Evolutionary conservation across 2,888 invertebrate genomes (phyloP).

Genomic region (Sicus ferrugineus): DNA sequence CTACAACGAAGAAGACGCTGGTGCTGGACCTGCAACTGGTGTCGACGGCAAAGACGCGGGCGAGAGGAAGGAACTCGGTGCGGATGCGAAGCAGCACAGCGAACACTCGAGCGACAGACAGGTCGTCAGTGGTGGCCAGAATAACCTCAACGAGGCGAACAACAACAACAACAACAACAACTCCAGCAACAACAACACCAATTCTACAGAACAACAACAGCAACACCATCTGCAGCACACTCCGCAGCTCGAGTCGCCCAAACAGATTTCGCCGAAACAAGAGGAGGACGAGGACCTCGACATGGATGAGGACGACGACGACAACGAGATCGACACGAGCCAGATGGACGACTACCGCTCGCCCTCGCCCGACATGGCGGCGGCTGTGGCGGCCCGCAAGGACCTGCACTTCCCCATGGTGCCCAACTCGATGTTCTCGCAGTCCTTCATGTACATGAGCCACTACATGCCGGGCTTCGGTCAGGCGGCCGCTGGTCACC

Average conservation of each 20-base stretch:
- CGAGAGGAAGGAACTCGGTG: conserved; percentile 27
- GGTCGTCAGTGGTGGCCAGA: conserved; percentile 38
- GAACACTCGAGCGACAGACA: conserved; percentile 34
- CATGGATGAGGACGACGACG: conserved; percentile 62
- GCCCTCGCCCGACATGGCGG: conserved; percentile 57
- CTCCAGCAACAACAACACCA: conserved; percentile 45
- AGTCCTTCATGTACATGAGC: conserved; percentile 92
- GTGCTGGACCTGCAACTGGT: conserved; percentile 29
- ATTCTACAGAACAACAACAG: conserved; percentile 55
- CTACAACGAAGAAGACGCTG: conserved; percentile 46
- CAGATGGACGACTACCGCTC: conserved; percentile 63
- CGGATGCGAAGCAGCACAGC: conserved; percentile 22
- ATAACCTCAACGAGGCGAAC: conserved; percentile 41
- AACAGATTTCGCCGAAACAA: conserved; percentile 50
- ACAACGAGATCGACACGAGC: conserved; percentile 62
- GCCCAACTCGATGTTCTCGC: conserved; percentile 87
- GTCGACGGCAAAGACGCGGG: conserved; percentile 45
- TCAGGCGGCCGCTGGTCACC: conserved; percentile 61
- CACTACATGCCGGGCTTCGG: conserved; percentile 79
- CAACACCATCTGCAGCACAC: conserved; percentile 52
- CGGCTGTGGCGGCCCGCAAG: conserved; percentile 59
- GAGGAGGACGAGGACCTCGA: conserved; percentile 62
- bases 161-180: conserved; percentile 48
- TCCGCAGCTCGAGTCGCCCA: conserved; percentile 47
- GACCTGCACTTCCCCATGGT: conserved; percentile 83